Evolutionary conservation across 2,888 invertebrate genomes (phyloP).

Genomic region (Hirtodrosophila cameraria): DNA sequence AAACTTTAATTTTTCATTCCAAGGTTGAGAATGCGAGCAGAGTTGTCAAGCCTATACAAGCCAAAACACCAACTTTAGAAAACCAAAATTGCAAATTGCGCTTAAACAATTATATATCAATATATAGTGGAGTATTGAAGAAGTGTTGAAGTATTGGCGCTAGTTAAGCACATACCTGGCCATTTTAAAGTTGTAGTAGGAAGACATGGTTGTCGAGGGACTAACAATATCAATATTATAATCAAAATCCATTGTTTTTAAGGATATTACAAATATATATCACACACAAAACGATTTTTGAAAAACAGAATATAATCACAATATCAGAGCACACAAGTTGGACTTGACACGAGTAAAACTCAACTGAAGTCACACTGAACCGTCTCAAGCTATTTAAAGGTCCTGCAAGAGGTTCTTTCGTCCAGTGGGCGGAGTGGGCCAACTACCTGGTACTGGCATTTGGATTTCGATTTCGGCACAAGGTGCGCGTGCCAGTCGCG

Average conservation of each 20-base stretch:
- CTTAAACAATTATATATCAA: constrained; percentile 12
- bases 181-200: constrained; percentile 62
- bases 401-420: constrained; percentile 2
- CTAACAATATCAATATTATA: constrained; percentile 54
- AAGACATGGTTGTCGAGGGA: constrained; percentile 67
- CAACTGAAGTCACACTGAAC: constrained; percentile 53
- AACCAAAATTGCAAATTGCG: constrained; percentile 28
- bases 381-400: constrained; percentile 59
- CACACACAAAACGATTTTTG: constrained; percentile 21
- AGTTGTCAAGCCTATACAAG: constrained; percentile 5
- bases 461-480: constrained; percentile 4
- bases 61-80: too few species aligned
- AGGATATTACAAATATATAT: constrained; percentile 17
- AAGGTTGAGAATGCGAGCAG: background rate
- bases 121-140: background rate
- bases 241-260: constrained; percentile 64
- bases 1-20: too few species aligned
- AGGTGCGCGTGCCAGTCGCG: constrained; percentile 66
- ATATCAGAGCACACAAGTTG: constrained; percentile 67
- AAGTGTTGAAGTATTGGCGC: too few species aligned
- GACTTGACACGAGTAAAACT: constrained; percentile 74
- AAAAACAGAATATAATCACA: constrained; percentile 40
- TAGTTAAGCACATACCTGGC: constrained; percentile 65
- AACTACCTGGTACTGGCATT: constrained; percentile 26
- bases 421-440: constrained; percentile 13